A percentile compares a stretch with the other conserved stretches of the same genome.
These are phyloP conservation scores for Heliconius hewitsoni DNA, from an alignment of 1,140 invertebrate genomes.

Conservation along the genomic window DNA sequence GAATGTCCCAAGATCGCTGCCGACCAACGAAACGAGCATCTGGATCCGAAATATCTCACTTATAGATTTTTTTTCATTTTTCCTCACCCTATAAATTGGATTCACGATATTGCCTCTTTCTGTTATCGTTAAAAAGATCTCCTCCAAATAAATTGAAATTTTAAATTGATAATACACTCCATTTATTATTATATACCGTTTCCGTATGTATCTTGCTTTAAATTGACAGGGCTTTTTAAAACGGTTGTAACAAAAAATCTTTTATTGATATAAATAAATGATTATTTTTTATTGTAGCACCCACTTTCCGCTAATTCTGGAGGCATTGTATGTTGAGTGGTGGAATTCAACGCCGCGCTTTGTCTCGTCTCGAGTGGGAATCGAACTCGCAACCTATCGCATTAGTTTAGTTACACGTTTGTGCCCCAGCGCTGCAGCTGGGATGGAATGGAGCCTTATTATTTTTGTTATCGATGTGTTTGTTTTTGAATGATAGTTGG, in stretches of 20 bases:
- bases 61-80: slow-evolving; percentile 72
- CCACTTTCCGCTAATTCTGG: too few species aligned
- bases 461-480: not conserved
- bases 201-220: not conserved
- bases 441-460: not conserved
- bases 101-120: slow-evolving; percentile 48
- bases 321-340: too few species aligned
- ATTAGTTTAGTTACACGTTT: too few species aligned
- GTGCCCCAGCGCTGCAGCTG: too few species aligned
- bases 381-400: too few species aligned
- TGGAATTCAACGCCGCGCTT: too few species aligned
- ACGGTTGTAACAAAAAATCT: not conserved
- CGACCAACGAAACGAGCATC: slow-evolving; percentile 63
- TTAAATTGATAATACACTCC: slow-evolving; percentile 9
- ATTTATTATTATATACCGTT: not conserved
- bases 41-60: slow-evolving; percentile 72
- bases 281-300: too few species aligned
- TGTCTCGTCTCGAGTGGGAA: too few species aligned
- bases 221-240: not conserved
- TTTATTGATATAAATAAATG: not conserved
- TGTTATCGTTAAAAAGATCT: slow-evolving; percentile 19
- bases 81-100: slow-evolving; percentile 61
- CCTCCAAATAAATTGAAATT: slow-evolving; percentile 10
- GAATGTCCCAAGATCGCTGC: slow-evolving; percentile 75
- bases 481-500: too few species aligned